Evolutionary conservation across 2,888 invertebrate species (phyloP), one percentile per base, ranked within the genome.

Genomic region (Eristalis arbustorum): DNA sequence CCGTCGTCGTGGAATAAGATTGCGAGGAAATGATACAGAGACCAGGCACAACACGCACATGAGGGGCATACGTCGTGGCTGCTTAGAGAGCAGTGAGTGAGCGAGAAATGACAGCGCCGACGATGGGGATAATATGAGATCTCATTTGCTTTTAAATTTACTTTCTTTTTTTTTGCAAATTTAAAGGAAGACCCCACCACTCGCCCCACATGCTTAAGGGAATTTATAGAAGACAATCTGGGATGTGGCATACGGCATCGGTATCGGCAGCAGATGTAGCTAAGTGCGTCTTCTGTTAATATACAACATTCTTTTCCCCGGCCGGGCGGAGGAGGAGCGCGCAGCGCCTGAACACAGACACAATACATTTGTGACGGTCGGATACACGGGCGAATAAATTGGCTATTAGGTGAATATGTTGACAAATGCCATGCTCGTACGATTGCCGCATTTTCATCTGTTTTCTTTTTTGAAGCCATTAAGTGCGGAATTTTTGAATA

Each of bases 201-300:
- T n/a, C n/a, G n/a, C 6, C n/a, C 13, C 14, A 57, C 40, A 75
- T 66, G 69, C 69, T 75, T 69, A 64, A 59, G 34, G 34, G 69
- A 81, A 75, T 87, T 83, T 83, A 87, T 78, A 83, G 87, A 78
- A 87, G 74, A 83, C 75, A 79, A 71, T 78, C 77, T 87, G 10
- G 64, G 31, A 22, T 57, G 57, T 69, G 69, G 69, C 40, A 56
- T 64, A 28, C 71, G 22, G 28, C 34, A 61, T 18, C 28, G 49
- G 62, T 68, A 75, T 71, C 81, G 78, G 87, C 49, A 72, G 75
- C 87, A 83, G 87, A 83, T 87, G 87, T 74, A 75, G 67, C 25
- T 68, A 81, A 82, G 73, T 75, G 69, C 61, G 40, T 68, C 34
- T 57, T 74, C 67, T 63, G 56, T 56, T 63, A 56, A 80, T 56